Evolutionary conservation across 2,113 vertebrate genomes (phyloP), one percentile per base, ranked within the genome.

Genomic region (Ctenomys sociabilis): DNA sequence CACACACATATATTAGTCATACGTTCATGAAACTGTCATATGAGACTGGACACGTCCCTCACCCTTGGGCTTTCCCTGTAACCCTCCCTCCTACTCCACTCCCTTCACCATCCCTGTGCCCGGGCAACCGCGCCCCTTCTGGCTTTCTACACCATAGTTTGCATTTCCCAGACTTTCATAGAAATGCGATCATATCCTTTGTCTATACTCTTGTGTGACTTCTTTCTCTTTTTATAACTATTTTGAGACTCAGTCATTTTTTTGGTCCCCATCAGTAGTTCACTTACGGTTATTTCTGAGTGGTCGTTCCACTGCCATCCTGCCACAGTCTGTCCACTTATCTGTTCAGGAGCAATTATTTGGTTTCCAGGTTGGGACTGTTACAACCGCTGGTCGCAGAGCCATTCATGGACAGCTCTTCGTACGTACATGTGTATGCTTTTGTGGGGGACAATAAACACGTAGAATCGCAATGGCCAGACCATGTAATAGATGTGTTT

Each of bases 21-120:
- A 30, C 32, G 32, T 14, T 30, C 64, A 17, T 45, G 49, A 89
- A 61, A 52, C 14, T 52, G 11, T 11, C 43, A 14, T 45, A 0
- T 73, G 52, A 78, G 7, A 45, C 19, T 2, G 70, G 85, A 12
- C 63, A 6, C 30, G 26, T 28, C 43, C 35, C 37, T 73, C 75
- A 78, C n/a, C 43, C 43, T 49, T 16, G 75, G 21, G 28, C 21
- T 5, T 37, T 43, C 35, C 52, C 3, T 45, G 43, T 10, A 11
- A 5, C 28, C 17, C 54, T 5, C 9, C 28, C 10, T 40, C 80
- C 24, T 26, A 13, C n/a, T 12, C 32, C 16, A 8, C 77, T 54
- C 3, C 26, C n/a, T 7, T 26, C 54, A n/a, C 21, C 5, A 4
- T 2, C 19, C 19, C 63, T n/a, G 13, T 2, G 5, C 54, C 17